phyloP scores from a whole-genome alignment of 2,888 invertebrate species.

The Baronia brevicornis region DNA sequence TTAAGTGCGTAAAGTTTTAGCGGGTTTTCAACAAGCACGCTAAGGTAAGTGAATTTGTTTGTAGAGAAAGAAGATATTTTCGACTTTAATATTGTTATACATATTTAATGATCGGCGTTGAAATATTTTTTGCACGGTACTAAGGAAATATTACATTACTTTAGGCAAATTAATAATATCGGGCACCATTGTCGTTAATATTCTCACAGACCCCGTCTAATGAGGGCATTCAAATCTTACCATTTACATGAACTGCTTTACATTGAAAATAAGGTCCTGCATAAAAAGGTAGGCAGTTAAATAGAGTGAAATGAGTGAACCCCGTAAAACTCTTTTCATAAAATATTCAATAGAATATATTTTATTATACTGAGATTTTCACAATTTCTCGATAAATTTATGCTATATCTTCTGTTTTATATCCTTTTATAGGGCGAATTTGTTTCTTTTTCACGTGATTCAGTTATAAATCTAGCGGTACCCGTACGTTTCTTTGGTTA shows the following conservation, averaged over 20 bases:
- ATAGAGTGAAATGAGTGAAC: constrained; percentile 63
- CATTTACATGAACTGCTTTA: constrained; percentile 15
- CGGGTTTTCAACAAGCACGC: constrained; percentile 48
- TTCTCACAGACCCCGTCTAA: constrained; percentile 4
- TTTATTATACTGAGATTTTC: constrained; percentile 72
- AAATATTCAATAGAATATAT: constrained; percentile 73
- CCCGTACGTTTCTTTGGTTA: constrained; percentile 67
- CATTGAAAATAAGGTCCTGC: constrained; percentile 36
- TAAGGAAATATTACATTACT: not conserved
- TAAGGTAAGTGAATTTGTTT: constrained; percentile 67
- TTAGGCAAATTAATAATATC: constrained; percentile 10
- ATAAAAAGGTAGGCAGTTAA: constrained; percentile 66
- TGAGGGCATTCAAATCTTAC: constrained; percentile 11
- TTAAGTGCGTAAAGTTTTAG: constrained; percentile 73
- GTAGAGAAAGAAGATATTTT: constrained; percentile 35
- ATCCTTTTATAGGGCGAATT: constrained; percentile 64
- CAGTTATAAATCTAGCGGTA: constrained; percentile 66
- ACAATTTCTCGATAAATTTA: constrained; percentile 70
- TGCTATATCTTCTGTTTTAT: constrained; percentile 67
- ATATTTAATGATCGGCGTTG: constrained; percentile 47
- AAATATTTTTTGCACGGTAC: constrained; percentile 14
- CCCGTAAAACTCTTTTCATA: constrained; percentile 69
- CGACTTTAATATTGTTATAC: constrained; percentile 49
- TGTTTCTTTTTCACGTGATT: constrained; percentile 70
- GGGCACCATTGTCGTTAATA: constrained; percentile 4